Evolutionary conservation across 1,140 invertebrate genomes (phyloP), one percentile per base, ranked within the genome.

Genomic region (Eupristina koningsbergeri): DNA sequence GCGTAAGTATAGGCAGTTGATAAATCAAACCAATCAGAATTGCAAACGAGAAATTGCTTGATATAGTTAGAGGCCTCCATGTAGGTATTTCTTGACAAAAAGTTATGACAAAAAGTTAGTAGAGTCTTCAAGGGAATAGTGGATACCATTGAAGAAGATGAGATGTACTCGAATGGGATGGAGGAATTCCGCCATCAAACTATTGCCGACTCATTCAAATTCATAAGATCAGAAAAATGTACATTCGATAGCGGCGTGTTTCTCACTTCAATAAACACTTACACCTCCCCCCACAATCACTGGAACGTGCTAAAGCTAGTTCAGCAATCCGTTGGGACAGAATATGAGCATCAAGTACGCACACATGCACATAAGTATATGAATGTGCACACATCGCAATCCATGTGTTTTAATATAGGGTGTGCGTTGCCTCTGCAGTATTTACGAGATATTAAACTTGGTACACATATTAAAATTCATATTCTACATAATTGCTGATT

Each of bases 121-220:
- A 39, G 64, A 5, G 8, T 50, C 15, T 2, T 8, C 6, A 50
- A 50, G 15, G 47, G 47, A 2, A 50, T 17, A 15, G 2, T 17
- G 15, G 47, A 50, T 17, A 50, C 47, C 2, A 17, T 17, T 15
- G 47, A 50, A 17, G 47, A 69, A 5, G 64, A 17, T 11, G 31
- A 69, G 34, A 69, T 34, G 17, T 69, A 34, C 34, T 69, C 22
- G 36, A 75, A 19, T n/a, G 45, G 29, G 11, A 34, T 34, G 73
- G 53, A 34, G 31, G 31, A 15, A 31, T 75, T 75, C 19, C n/a
- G 15, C 29, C n/a, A 75, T 53, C 73, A 6, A 29, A 1, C 17
- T 19, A 45, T 0, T 34, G 34, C 22, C 11, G 3, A 9, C 17
- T 78, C 88, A 89, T 91, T 89, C 90, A 91, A 91, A 91, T 91